Evolutionary conservation across 2,888 invertebrate species (phyloP).

Genomic region (Parelbella ahira): DNA sequence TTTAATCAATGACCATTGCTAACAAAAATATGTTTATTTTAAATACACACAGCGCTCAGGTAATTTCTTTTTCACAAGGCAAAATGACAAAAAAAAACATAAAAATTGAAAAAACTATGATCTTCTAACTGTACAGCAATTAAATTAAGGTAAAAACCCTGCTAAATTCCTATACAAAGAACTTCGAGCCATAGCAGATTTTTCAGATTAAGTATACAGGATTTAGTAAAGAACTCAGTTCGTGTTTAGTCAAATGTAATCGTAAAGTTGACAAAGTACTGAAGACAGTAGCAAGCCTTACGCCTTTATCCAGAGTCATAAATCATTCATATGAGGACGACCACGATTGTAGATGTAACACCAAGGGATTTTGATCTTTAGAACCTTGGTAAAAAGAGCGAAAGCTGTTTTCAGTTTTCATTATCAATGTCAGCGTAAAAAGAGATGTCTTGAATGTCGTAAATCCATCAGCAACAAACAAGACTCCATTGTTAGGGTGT

Average conservation of each 20-base stretch:
- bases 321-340: conserved; percentile 38
- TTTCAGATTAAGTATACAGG: conserved; percentile 29
- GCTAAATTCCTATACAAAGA: conserved; percentile 2
- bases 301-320: conserved; percentile 33
- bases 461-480: conserved; percentile 53
- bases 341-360: conserved; percentile 26
- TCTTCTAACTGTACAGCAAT: conserved; percentile 30
- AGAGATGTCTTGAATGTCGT: conserved; percentile 41
- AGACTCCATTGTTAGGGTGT: conserved; percentile 36
- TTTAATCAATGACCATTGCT: too few relatives aligned
- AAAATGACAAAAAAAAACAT: too few relatives aligned
- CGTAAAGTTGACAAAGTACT: conserved; percentile 28
- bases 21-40: too few relatives aligned
- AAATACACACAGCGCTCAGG: too few relatives aligned
- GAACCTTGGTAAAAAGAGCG: conserved; percentile 22
- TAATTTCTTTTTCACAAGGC: too few relatives aligned
- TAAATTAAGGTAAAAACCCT: conserved; percentile 26
- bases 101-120: conserved; percentile 7
- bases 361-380: conserved; percentile 32
- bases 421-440: conserved; percentile 36
- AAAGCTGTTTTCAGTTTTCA: conserved; percentile 27
- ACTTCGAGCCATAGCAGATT: conserved; percentile 23
- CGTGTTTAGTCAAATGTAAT: conserved; percentile 28
- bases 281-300: conserved; percentile 39
- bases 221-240: conserved; percentile 31